Evolutionary conservation across 2,797 vertebrate species (phyloP), one percentile per base, ranked within the genome.

Genomic region (Chaetophractus vellerosus): DNA sequence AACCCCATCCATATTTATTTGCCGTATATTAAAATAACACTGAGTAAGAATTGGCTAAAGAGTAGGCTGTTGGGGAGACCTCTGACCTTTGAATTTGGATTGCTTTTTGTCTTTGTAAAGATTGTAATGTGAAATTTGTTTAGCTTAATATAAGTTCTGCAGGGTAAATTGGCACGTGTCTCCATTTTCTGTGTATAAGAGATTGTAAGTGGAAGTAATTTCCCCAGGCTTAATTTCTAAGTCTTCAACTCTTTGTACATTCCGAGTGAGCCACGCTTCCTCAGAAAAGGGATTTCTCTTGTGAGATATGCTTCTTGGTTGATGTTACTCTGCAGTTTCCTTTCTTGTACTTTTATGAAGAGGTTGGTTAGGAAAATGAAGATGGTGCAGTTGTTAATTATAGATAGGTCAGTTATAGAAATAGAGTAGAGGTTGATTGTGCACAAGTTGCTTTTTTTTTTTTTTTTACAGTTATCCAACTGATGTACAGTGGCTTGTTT

Each of bases 341-440:
- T 72, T 87, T 66, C 48, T 52, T 86, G 33, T 48, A 12, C 33
- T 91, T 80, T 83, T 11, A n/a, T 28, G 71, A 72, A 90, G 61
- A 72, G 41, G 33, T 21, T 72, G 88, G 31, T 26, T n/a, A 76
- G 61, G 38, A 69, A 64, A 68, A 71, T 48, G 68, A 91, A 83
- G 45, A 66, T 41, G 76, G 87, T 19, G 31, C 64, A 1, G 59
- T 83, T 69, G 92, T 75, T 94, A 71, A 85, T 94, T 93, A 80
- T n/a, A 89, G 75, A 94, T 0, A 0, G 36, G 63, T 79, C 63
- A 41, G 55, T 88, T 86, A 18, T 45, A n/a, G 82, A 71, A 80
- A 57, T 52, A 48, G 69, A 64, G 57, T 2, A 69, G 63, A 87
- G 79, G 57, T 41, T 66, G 75, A 82, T 26, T 3, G 52, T 15